Percentiles rank a stretch among this genome's conserved stretches.
These are phyloP conservation scores for Pandemis heparana DNA, from an alignment of 2,888 invertebrate genomes.

Conservation along the genomic window DNA sequence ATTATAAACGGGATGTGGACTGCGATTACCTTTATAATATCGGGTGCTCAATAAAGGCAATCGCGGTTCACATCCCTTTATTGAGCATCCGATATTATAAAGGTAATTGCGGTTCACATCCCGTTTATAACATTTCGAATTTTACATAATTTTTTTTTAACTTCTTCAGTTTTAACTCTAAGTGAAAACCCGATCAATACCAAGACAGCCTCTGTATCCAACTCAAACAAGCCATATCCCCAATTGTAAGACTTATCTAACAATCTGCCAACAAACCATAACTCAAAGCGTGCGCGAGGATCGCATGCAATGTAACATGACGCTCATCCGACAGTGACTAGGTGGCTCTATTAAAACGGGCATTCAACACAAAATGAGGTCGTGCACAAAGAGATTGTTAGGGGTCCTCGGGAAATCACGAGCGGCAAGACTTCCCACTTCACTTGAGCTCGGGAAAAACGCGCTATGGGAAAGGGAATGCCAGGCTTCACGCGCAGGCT, in stretches of 20 bases:
- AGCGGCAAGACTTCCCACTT: slow-evolving; percentile 50
- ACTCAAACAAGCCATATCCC: neutral
- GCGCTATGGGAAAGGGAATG: slow-evolving; percentile 19
- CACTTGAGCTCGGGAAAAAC: slow-evolving; percentile 27
- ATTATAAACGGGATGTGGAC: too few relatives aligned
- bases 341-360: slow-evolving; percentile 60
- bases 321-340: slow-evolving; percentile 60
- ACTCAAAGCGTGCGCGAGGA: slow-evolving; percentile 22
- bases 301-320: slow-evolving; percentile 43
- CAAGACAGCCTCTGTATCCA: neutral
- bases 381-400: slow-evolving; percentile 76
- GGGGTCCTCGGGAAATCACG: slow-evolving; percentile 71
- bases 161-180: too few relatives aligned
- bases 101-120: too few relatives aligned
- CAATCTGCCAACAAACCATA: slow-evolving; percentile 17
- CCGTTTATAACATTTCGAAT: too few relatives aligned
- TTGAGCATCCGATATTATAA: too few relatives aligned
- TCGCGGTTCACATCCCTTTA: too few relatives aligned
- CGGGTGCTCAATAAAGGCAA: too few relatives aligned
- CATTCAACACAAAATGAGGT: slow-evolving; percentile 73
- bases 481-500: slow-evolving; percentile 7
- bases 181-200: too few relatives aligned
- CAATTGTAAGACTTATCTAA: slow-evolving; percentile 1
- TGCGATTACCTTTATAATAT: too few relatives aligned
- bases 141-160: too few relatives aligned